phyloP scores from a whole-genome alignment of 2,888 invertebrate species.

The Euzophera pinguis region DNA sequence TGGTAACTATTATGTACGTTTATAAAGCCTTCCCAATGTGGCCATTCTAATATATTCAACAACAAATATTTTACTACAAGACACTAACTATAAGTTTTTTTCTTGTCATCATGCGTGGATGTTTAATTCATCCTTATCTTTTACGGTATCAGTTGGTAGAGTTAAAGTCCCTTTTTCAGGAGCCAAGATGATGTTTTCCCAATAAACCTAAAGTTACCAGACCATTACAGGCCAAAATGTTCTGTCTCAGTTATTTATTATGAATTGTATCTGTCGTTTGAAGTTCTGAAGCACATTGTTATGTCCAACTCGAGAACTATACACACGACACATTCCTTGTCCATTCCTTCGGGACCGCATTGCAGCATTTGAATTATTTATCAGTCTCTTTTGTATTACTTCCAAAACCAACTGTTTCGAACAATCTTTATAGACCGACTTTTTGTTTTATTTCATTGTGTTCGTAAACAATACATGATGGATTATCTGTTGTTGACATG shows the following conservation, averaged over 20 bases:
- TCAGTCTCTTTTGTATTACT: constrained; percentile 60
- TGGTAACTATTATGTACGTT: too few species aligned
- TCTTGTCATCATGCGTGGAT: too few species aligned
- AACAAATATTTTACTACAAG: too few species aligned
- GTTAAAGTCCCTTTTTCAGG: too few species aligned
- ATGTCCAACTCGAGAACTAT: constrained; percentile 29
- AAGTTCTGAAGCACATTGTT: constrained; percentile 33
- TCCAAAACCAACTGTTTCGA: constrained; percentile 50
- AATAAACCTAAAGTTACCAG: not conserved
- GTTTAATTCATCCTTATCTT: too few species aligned
- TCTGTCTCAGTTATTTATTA: constrained; percentile 13
- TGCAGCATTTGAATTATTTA: constrained; percentile 74
- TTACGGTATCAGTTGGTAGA: too few species aligned
- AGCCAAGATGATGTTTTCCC: too few species aligned
- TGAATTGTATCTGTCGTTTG: constrained; percentile 6
- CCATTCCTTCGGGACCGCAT: constrained; percentile 64
- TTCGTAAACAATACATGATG: constrained; percentile 31
- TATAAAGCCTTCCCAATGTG: too few species aligned
- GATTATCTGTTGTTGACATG: constrained; percentile 31
- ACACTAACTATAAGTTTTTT: too few species aligned
- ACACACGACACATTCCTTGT: constrained; percentile 47
- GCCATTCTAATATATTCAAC: too few species aligned
- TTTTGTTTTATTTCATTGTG: constrained; percentile 38
- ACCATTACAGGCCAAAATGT: not conserved
- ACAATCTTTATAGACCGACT: constrained; percentile 32